Conservation (phyloP, 2,797 vertebrate genomes). For the Bradypus variegatus region DNA sequence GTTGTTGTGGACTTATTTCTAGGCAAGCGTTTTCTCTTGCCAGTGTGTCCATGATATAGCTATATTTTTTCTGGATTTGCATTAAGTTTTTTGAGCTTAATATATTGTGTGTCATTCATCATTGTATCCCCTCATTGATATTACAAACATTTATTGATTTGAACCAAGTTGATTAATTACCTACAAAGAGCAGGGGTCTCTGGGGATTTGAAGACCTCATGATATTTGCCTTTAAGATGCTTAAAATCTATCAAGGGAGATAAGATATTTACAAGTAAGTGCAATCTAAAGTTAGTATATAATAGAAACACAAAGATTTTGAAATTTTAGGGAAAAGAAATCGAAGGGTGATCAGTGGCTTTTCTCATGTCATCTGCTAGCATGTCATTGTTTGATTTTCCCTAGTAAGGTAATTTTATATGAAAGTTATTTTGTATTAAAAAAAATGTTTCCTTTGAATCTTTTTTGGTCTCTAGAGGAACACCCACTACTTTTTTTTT, state of each 20-base stretch:
- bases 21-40: not conserved
- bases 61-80: conserved; percentile 15
- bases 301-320: not conserved
- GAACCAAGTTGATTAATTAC: not conserved
- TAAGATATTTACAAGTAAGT: not conserved
- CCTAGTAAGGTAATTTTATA: not conserved
- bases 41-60: not conserved
- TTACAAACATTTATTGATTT: not conserved
- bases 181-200: not conserved
- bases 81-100: not conserved
- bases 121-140: not conserved
- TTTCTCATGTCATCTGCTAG: not conserved
- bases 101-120: not conserved
- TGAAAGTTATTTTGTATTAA: not conserved
- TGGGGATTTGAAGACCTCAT: not conserved
- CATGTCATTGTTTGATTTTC: not conserved
- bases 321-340: not conserved
- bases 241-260: not conserved
- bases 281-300: not conserved
- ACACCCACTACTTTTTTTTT: not conserved
- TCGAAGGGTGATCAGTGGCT: not conserved
- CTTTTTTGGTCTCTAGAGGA: not conserved
- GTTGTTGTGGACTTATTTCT: conserved; percentile 8
- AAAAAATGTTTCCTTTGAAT: conserved; percentile 11
- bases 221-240: not conserved